Evolutionary conservation across 2,797 vertebrate genomes (phyloP).

Genomic region (Eidolon dupreanum): DNA sequence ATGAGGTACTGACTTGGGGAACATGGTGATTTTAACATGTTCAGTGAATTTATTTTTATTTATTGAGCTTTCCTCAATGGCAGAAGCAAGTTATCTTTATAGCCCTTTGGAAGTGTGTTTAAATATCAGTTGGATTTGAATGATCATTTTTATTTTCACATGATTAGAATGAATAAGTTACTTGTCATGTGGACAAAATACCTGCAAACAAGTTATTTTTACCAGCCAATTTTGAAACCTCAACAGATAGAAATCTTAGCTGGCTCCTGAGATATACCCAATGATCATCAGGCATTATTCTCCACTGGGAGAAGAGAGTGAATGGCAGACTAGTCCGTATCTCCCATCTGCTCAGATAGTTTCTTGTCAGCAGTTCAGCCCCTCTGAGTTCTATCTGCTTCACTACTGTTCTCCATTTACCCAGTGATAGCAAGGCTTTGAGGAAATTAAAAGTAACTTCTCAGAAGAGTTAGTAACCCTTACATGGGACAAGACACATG

Average conservation of each 20-base stretch:
- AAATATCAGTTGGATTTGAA: constrained; percentile 5
- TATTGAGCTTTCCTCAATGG: background rate
- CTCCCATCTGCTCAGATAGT: background rate
- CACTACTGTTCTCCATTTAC: background rate
- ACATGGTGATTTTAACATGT: background rate
- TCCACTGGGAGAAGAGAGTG: background rate
- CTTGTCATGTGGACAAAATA: background rate
- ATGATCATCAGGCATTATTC: background rate
- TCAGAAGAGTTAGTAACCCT: background rate
- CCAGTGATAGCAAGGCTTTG: background rate
- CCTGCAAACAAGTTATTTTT: background rate
- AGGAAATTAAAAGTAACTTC: background rate
- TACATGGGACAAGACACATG: background rate
- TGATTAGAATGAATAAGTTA: background rate
- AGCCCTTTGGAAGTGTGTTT: background rate
- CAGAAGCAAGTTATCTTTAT: background rate
- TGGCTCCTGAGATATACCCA: background rate
- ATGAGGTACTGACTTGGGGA: background rate
- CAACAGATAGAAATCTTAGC: background rate
- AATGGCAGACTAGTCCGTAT: background rate
- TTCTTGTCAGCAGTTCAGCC: background rate
- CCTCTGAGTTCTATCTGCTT: background rate
- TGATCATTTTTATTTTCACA: background rate
- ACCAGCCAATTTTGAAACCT: background rate
- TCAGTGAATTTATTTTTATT: background rate